Evolutionary conservation across 2,888 invertebrate species (phyloP).

Genomic region (Thelaira solivaga): DNA sequence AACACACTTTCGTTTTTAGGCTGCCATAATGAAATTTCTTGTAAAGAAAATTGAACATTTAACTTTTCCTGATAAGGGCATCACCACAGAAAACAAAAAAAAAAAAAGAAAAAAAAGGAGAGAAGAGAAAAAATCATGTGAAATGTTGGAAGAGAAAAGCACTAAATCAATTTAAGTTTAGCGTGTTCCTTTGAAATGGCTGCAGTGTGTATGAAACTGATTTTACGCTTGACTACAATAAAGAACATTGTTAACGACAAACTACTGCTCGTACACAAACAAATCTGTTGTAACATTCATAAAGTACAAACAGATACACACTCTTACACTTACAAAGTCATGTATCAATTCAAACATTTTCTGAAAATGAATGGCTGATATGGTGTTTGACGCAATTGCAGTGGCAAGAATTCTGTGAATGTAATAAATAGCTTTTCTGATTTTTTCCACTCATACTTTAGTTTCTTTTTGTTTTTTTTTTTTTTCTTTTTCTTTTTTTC

Average conservation of each 20-base stretch:
- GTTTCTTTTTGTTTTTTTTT: not conserved
- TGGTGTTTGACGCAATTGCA: constrained; percentile 47
- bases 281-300: not conserved
- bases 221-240: constrained; percentile 41
- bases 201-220: constrained; percentile 27
- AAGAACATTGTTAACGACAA: constrained; percentile 30
- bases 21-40: not conserved
- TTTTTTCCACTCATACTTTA: too few species aligned
- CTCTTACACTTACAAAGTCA: not conserved
- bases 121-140: not conserved
- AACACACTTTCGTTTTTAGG: not conserved
- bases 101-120: not conserved
- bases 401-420: constrained; percentile 29
- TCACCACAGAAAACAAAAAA: not conserved
- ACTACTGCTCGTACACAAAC: not conserved
- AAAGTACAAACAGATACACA: not conserved
- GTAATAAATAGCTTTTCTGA: constrained; percentile 19
- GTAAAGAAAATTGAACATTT: not conserved
- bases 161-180: constrained; percentile 37
- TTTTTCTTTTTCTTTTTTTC: not conserved
- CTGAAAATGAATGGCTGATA: constrained; percentile 33
- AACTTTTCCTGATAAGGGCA: not conserved
- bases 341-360: not conserved
- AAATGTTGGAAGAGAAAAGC: constrained; percentile 11
- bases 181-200: constrained; percentile 2